phyloP scores from a whole-genome alignment of 1,140 invertebrate genomes.

The Megathymus violae region DNA sequence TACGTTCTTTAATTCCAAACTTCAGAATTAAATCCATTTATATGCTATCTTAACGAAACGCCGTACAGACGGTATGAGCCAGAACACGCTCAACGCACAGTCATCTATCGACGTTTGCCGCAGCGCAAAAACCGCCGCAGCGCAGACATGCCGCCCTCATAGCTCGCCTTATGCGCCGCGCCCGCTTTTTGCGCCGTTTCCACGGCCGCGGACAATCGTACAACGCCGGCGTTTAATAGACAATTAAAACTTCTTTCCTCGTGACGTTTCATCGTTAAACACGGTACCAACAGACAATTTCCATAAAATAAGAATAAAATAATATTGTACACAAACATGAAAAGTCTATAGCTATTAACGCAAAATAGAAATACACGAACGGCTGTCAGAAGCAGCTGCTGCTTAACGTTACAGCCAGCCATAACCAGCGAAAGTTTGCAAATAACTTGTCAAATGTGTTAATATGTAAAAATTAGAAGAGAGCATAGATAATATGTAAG shows the following conservation, averaged over 20 bases:
- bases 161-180: constrained; percentile 59
- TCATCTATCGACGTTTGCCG: constrained; percentile 45
- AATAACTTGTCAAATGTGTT: too few relatives aligned
- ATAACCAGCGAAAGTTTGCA: too few relatives aligned
- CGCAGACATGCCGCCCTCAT: constrained; percentile 54
- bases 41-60: background rate
- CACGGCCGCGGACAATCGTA: constrained; percentile 19
- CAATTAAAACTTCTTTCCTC: constrained; percentile 32
- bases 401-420: too few relatives aligned
- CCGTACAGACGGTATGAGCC: background rate
- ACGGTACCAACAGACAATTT: too few relatives aligned
- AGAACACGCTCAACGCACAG: background rate
- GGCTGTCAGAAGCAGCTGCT: too few relatives aligned
- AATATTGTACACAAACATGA: too few relatives aligned
- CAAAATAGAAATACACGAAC: too few relatives aligned
- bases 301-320: too few relatives aligned
- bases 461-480: too few relatives aligned
- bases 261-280: constrained; percentile 20
- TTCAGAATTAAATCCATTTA: background rate
- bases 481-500: too few relatives aligned
- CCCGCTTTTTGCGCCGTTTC: constrained; percentile 47
- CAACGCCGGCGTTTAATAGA: constrained; percentile 32
- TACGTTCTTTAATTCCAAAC: too few relatives aligned
- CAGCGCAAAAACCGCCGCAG: constrained; percentile 48
- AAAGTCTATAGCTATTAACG: too few relatives aligned